phyloP scores from a whole-genome alignment of 2,113 vertebrate genomes.

The Triplophysa tibetana region DNA sequence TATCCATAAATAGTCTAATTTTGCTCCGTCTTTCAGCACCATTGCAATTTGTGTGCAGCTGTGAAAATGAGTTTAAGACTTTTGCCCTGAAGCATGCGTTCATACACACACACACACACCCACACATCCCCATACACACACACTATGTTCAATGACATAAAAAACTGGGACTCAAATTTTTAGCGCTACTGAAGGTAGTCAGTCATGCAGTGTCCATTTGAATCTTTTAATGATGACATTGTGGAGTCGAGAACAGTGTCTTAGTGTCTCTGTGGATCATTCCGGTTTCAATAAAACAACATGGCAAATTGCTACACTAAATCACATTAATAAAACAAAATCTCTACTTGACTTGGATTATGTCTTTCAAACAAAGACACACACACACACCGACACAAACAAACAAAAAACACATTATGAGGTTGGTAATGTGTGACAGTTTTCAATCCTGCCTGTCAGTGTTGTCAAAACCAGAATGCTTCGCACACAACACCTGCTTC shows the following conservation, averaged over 20 bases:
- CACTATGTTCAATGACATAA: background rate
- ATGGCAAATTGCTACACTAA: background rate
- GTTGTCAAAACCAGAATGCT: constrained; percentile 9
- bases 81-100: constrained; percentile 15
- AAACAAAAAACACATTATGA: background rate
- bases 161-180: background rate
- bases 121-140: background rate
- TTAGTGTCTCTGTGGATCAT: background rate
- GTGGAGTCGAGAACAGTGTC: background rate
- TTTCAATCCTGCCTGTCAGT: constrained; percentile 2
- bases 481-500: constrained; percentile 14
- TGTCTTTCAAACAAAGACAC: background rate
- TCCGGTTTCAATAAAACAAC: background rate
- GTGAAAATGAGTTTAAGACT: constrained; percentile 27
- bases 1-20: constrained; percentile 9
- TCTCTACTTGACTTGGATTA: background rate
- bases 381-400: background rate
- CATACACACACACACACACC: constrained; percentile 22
- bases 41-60: constrained; percentile 48
- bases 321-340: background rate
- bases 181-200: background rate
- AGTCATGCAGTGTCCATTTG: background rate
- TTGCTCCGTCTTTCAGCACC: constrained; percentile 49
- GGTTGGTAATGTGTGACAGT: background rate
- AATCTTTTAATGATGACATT: background rate